Evolutionary conservation across 2,888 invertebrate species (phyloP), one percentile per base, ranked within the genome.

Genomic region (Lasioglossum marginatum): DNA sequence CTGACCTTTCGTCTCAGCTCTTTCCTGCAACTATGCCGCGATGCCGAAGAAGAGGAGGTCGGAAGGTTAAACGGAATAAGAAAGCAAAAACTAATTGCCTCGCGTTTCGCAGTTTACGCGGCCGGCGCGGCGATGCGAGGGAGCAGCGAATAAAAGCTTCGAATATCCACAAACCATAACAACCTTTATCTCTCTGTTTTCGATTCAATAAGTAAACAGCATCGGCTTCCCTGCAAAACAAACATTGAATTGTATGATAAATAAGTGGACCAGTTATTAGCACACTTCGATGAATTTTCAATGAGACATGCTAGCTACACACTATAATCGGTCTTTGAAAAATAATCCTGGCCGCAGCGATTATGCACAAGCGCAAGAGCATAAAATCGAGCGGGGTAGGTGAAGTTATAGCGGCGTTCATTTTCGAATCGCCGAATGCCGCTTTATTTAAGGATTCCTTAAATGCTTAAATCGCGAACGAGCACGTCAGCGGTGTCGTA

Each of bases 1-100:
- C 48, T 81, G 81, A 84, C 83, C 84, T 85, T 85, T 83, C 79
- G 72, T 77, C 48, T 76, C 45, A 57, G 71, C 66, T 76, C 76
- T 76, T 76, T 72, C 71, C 60, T 70, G 60, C 66, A 77, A 77
- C 73, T 77, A 83, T 52, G 23, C 52, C 52, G 52, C 52, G 52
- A 10, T 83, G 81, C 82, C 77, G 80, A 82, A 71, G 68, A 82
- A 27, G 76, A 76, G 37, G 48, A 73, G 76, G 77, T 83, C 68
- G 73, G 19, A 14, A 63, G 77, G 80, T 85, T 80, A 77, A 48
- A 57, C 40, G 57, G 57, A 57, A 72, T 83, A 77, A 79, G 73
- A 80, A 85, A 27, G 70, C 60, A 40, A 77, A 73, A 79, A 80
- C 77, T 77, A 77, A 85, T 78, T 80, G 73, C 74, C 74, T 77